Conservation (phyloP, 2,113 vertebrate genomes). For the Xiphophorus couchianus region DNA sequence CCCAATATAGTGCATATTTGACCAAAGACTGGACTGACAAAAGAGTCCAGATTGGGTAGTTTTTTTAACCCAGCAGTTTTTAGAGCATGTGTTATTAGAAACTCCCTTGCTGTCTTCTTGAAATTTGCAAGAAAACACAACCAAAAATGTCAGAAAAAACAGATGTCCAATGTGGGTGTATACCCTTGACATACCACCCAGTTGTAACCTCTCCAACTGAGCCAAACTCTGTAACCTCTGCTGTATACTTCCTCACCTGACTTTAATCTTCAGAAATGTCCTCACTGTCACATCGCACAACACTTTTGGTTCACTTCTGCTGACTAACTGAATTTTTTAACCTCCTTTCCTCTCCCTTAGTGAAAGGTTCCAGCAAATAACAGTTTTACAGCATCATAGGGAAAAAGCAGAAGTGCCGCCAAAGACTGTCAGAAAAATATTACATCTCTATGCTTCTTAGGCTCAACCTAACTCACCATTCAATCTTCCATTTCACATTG, state of each 20-base stretch:
- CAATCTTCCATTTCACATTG: conserved; percentile 14
- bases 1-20: too few relatives aligned
- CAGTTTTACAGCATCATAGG: conserved; percentile 55
- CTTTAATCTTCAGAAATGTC: conserved; percentile 14
- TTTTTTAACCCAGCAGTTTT: not conserved
- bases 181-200: conserved; percentile 52
- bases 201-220: conserved; percentile 20
- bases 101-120: not conserved
- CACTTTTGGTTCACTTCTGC: not conserved
- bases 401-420: conserved; percentile 68
- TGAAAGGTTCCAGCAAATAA: conserved; percentile 78
- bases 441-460: conserved; percentile 49
- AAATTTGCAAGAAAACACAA: conserved; percentile 28
- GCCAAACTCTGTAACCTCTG: conserved; percentile 15
- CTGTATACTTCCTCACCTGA: not conserved
- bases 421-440: conserved; percentile 67
- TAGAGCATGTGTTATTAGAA: not conserved
- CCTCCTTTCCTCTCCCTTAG: conserved; percentile 51
- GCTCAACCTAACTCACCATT: conserved; percentile 52
- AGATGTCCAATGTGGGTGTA: conserved; percentile 9
- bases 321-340: conserved; percentile 42
- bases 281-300: conserved; percentile 1
- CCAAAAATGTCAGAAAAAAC: conserved; percentile 1
- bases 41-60: too few relatives aligned
- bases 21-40: too few relatives aligned